Base-by-base conservation (phyloP, 2,888 invertebrate genomes). In the Agrotis segetum region DNA sequence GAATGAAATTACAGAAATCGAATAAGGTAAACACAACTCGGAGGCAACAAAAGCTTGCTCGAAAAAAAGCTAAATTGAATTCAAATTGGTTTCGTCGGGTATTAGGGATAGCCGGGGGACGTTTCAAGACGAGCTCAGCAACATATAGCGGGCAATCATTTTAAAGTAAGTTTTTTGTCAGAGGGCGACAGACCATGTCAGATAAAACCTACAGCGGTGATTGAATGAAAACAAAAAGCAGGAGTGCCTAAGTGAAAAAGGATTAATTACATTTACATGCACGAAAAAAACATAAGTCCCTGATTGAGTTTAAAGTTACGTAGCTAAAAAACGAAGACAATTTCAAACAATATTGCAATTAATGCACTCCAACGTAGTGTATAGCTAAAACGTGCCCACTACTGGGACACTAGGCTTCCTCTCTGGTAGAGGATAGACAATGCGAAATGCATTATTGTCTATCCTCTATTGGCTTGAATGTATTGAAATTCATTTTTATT, bases 1-100 rank as follows among this genome's bases (percentile, higher is more conserved):
- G 96, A 96, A 96, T 96, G 96, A 96, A 96, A 96, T 96, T 96
- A 96, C 95, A 95, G 95, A 96, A 96, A 96, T 96, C 96, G 96
- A 96, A 96, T 96, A 96, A 96, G 93, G 95, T 96, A 96, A 96
- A 96, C 96, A 96, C 95, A 95, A 95, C 95, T 93, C 94, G 93
- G 94, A 94, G 94, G 93, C 95, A 95, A 96, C 96, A 96, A 96
- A 96, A 95, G 96, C 94, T 94, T 93, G 94, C 89, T 91, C 92
- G 92, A 95, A 96, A 96, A 94, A 96, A 95, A 95, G 92, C 96
- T 94, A 96, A 96, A 96, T 96, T 96, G 96, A 96, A 96, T 96
- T 96, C 95, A 96, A 96, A 96, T 96, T 96, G 95, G 95, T 95
- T 96, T 95, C 95, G 96, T 94, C 91, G 96, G 92, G 94, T 94